Percentiles rank a stretch among this genome's conserved stretches.
These are phyloP conservation scores for Enteromius argenteus DNA, from an alignment of 2,797 vertebrate genomes.

Conservation along the genomic window DNA sequence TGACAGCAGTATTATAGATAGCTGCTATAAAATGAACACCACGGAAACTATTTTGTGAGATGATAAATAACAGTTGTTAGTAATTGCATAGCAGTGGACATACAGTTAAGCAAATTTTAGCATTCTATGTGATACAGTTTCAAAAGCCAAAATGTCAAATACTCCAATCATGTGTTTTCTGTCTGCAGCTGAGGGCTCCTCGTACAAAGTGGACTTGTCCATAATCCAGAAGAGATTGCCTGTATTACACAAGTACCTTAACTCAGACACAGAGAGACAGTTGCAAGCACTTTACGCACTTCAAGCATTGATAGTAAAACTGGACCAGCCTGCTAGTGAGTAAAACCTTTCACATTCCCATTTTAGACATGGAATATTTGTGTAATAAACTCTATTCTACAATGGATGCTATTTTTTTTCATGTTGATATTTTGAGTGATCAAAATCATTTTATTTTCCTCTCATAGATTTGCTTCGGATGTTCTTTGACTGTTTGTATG, in stretches of 20 bases:
- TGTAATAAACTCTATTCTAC: neutral
- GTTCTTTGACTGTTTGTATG: slow-evolving; percentile 98
- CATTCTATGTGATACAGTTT: neutral
- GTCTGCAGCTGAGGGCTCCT: slow-evolving; percentile 86
- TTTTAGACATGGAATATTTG: neutral
- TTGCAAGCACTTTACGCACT: slow-evolving; percentile 99
- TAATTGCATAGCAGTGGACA: neutral
- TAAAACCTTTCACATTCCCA: slow-evolving; percentile 56
- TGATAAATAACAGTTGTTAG: neutral
- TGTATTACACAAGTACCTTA: slow-evolving; percentile 99
- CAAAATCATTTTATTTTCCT: neutral
- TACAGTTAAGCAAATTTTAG: neutral
- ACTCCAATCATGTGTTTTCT: neutral
- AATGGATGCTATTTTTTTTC: neutral
- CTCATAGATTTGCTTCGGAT: slow-evolving; percentile 91
- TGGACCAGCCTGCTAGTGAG: slow-evolving; percentile 99
- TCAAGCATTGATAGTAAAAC: slow-evolving; percentile 96
- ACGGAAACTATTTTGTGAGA: neutral
- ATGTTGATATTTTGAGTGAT: neutral
- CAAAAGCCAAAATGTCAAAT: neutral
- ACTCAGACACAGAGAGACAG: slow-evolving; percentile 98
- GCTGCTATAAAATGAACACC: neutral
- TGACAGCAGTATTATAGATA: neutral
- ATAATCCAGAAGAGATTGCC: slow-evolving; percentile 96
- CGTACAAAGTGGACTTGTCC: slow-evolving; percentile 92